Evolutionary conservation across 2,888 invertebrate genomes (phyloP).

Genomic region (Bombylius discolor): DNA sequence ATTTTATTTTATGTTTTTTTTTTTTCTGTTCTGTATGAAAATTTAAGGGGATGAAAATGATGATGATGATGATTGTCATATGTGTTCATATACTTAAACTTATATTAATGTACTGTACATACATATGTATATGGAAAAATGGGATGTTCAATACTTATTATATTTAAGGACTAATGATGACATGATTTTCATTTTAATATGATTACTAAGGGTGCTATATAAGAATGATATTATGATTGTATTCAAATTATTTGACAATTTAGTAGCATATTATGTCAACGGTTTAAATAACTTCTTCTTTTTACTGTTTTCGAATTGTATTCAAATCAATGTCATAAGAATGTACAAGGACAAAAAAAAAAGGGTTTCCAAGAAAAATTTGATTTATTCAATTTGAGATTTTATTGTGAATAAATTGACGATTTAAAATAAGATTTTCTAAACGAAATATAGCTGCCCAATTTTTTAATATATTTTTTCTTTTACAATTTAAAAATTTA

Average conservation of each 20-base stretch:
- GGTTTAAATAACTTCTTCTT: background rate
- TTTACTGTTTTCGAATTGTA: no score
- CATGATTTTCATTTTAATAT: constrained; percentile 1
- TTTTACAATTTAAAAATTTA: no score
- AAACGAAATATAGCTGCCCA: no score
- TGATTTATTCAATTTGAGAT: no score
- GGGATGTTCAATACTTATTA: background rate
- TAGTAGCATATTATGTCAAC: constrained; percentile 2
- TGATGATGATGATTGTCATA: background rate
- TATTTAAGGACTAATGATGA: background rate
- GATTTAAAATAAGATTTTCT: no score
- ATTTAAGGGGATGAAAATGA: background rate
- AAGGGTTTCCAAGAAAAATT: no score
- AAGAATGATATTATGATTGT: background rate
- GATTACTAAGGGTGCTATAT: constrained; percentile 4
- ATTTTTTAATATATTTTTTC: no score
- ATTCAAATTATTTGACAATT: constrained; percentile 14
- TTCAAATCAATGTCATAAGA: no score
- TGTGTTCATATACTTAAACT: background rate
- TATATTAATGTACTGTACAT: background rate
- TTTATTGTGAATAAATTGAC: no score
- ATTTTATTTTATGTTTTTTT: no score
- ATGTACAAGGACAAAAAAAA: no score
- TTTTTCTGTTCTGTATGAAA: background rate
- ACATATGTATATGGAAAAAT: no score